Conservation (phyloP, 2,113 vertebrate genomes). For the Excalfactoria chinensis region DNA sequence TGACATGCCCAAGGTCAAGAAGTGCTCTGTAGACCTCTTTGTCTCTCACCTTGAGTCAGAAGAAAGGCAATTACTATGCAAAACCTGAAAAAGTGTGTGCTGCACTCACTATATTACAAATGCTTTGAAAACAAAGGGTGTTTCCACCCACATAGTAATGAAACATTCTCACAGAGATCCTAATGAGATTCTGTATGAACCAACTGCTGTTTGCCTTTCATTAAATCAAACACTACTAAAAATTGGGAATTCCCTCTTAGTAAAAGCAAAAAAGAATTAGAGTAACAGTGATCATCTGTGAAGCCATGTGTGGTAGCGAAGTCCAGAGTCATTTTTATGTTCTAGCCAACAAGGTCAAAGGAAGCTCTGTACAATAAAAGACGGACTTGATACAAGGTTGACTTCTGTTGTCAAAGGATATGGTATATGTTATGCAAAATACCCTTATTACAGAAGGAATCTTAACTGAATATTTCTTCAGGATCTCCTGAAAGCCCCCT, state of each 20-base stretch:
- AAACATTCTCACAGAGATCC: conserved; percentile 11
- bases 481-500: not conserved
- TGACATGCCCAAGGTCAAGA: not conserved
- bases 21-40: not conserved
- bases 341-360: not conserved
- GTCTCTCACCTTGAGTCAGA: not conserved
- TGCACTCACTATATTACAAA: not conserved
- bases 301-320: not conserved
- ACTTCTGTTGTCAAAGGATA: not conserved
- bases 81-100: not conserved
- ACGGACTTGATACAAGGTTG: not conserved
- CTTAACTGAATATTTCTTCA: not conserved
- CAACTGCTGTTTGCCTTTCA: conserved; percentile 36
- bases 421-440: not conserved
- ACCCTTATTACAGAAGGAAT: not conserved
- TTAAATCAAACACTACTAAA: conserved; percentile 5
- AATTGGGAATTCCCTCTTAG: not conserved
- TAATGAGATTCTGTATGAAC: conserved; percentile 12
- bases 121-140: not conserved
- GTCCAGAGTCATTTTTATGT: not conserved
- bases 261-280: not conserved
- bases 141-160: conserved; percentile 25
- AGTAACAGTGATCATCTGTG: not conserved
- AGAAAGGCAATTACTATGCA: not conserved
- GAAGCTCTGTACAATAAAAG: not conserved